Base-by-base conservation (phyloP, 1,140 invertebrate genomes). In the Leptinotarsa texana region DNA sequence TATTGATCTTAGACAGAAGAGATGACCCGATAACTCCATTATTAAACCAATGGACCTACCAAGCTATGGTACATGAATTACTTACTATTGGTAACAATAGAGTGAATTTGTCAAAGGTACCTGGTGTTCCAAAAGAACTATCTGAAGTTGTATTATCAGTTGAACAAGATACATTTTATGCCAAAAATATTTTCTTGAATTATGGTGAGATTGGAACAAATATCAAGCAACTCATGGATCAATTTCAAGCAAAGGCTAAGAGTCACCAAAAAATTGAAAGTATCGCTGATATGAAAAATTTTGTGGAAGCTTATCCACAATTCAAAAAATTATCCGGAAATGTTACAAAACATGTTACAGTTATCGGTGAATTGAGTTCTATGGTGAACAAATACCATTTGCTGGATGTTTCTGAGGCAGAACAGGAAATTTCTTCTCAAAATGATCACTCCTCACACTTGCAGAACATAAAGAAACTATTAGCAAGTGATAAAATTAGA, bases 321-420 rank as follows among this genome's bases (percentile, higher is more conserved):
- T 99, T 99, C 84, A 99, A 98, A 88, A 99, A 99, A 92, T 96
- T 99, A 91, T 98, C 96, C 0, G 98, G 98, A 24, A 98, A 97
- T 4, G 97, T 99, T 13, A 93, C 96, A 3, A 99, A 99, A 87
- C 98, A 99, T 87, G 94, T 99, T 24, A 97, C 95, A 11, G 91
- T 99, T 67, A 95, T 99, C 63, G 96, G 96, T 17, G 97, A 99
- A 87, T 86, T 99, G 63, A 98, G 96, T 4, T 89, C 93, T 15
- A 85, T 95, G 62, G 96, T 99, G 62, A 90, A 89, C 15, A 90
- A 90, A 22, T 88, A 94, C 79, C 91, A 91, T 83, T 88, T 99
- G 48, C 88, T 99, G 69, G 93, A 96, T 85, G 92, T 99, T 18
- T 99, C 97, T 2, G 98, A 99, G 89, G 86, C 96, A 65, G 98